Evolutionary conservation across 92 coral and sea anemone genomes (phyloP).

Genomic region (Epizoanthus stellaris): DNA sequence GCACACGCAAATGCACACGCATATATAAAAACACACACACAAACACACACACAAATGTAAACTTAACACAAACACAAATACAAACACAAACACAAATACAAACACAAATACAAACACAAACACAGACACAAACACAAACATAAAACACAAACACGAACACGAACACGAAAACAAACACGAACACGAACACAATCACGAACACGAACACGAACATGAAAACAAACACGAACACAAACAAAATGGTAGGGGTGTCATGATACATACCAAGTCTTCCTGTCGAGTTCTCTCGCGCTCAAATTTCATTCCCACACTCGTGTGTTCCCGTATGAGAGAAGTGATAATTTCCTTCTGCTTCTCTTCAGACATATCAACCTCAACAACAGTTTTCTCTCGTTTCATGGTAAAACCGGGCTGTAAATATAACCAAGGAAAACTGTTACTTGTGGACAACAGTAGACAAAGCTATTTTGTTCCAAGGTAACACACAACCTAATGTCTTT

Average conservation of each 20-base stretch:
- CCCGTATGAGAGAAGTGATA: constrained; percentile 88
- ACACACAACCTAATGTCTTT: neutral
- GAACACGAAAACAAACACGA: no score
- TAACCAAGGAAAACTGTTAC: neutral
- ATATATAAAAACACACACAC: no score
- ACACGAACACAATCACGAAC: no score
- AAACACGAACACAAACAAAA: neutral
- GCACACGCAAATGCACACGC: no score
- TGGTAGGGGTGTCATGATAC: constrained; percentile 12
- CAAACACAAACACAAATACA: no score
- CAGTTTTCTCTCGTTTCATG: constrained; percentile 98
- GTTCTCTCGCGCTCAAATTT: constrained; percentile 93
- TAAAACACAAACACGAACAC: no score
- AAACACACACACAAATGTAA: no score
- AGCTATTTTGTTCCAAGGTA: neutral
- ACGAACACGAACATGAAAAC: neutral
- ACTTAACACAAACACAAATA: no score
- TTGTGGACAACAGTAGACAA: neutral
- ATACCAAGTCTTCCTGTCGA: constrained; percentile 91
- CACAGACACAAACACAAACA: no score
- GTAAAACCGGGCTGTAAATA: constrained; percentile 84
- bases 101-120: no score
- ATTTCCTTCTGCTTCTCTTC: constrained; percentile 92
- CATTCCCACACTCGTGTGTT: constrained; percentile 93
- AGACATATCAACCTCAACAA: constrained; percentile 91